Percentiles rank a stretch among this genome's conserved stretches.
These are phyloP conservation scores for Drosophila sturtevanti DNA, from an alignment of 1,140 invertebrate species.

Conservation along the genomic window DNA sequence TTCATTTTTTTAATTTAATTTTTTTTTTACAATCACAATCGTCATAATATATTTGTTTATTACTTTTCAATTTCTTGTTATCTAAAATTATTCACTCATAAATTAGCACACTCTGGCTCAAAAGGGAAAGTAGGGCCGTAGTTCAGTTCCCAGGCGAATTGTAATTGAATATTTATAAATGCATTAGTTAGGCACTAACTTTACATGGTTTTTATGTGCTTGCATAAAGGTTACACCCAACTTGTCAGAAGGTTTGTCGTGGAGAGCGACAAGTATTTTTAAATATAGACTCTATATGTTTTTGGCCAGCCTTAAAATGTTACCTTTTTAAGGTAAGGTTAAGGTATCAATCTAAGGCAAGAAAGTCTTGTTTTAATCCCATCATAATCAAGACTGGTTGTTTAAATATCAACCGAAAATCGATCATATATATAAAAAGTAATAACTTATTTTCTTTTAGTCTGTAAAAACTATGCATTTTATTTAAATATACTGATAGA, in stretches of 20 bases:
- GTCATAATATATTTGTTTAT: conserved; percentile 23
- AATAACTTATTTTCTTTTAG: too few species aligned
- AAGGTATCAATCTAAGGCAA: too few species aligned
- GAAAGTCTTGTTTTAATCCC: too few species aligned
- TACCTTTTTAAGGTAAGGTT: too few species aligned
- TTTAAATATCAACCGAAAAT: too few species aligned
- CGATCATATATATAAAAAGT: too few species aligned
- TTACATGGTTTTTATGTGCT: conserved; percentile 38
- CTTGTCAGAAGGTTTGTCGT: conserved; percentile 19
- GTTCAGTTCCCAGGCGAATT: conserved; percentile 45
- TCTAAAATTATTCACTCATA: conserved; percentile 60
- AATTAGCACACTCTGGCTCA: conserved; percentile 32
- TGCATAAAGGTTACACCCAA: conserved; percentile 48
- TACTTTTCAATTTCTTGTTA: conserved; percentile 28
- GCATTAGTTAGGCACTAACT: conserved; percentile 19
- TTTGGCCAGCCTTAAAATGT: too few species aligned
- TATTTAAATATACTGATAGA: too few species aligned
- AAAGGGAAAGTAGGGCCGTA: conserved; percentile 50
- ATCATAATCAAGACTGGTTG: too few species aligned
- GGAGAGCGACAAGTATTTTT: conserved; percentile 13
- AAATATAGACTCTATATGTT: too few species aligned
- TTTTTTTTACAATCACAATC: conserved; percentile 31
- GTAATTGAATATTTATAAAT: conserved; percentile 64
- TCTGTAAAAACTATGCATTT: too few species aligned
- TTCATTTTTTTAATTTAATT: background rate